phyloP scores from a whole-genome alignment of 2,113 vertebrate genomes.

The Epinephelus fuscoguttatus region DNA sequence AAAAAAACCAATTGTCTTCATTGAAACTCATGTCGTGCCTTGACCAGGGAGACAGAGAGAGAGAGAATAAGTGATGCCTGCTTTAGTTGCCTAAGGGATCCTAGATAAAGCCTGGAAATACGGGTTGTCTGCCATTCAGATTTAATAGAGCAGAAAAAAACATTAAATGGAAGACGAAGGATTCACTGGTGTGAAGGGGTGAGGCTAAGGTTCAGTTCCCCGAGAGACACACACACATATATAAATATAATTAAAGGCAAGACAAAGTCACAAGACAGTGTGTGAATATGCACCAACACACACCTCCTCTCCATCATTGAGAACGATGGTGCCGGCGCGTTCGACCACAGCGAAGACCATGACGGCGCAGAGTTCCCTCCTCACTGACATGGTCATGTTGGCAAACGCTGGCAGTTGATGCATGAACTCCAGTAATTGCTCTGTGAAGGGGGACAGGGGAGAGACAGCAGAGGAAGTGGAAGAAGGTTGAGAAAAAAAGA shows the following conservation, averaged over 20 bases:
- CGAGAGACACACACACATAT: constrained; percentile 4
- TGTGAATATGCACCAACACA: constrained; percentile 64
- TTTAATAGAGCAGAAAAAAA: constrained; percentile 80
- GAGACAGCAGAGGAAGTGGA: constrained; percentile 1
- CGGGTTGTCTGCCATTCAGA: constrained; percentile 56
- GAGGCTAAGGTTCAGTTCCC: constrained; percentile 35
- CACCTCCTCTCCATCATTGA: constrained; percentile 99
- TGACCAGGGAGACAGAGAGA: constrained; percentile 28
- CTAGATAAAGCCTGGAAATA: constrained; percentile 13
- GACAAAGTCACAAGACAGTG: constrained; percentile 20
- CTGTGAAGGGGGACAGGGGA: constrained; percentile 82
- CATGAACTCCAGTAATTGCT: constrained; percentile 99
- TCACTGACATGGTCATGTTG: constrained; percentile 99
- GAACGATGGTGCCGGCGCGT: constrained; percentile 95
- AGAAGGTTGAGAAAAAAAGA: constrained; percentile 28
- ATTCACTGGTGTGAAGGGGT: constrained; percentile 51
- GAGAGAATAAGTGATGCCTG: constrained; percentile 48
- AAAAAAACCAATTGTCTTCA: constrained; percentile 35
- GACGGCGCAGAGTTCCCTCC: constrained; percentile 97
- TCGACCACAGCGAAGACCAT: constrained; percentile 99
- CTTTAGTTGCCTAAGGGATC: constrained; percentile 57
- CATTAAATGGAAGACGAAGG: constrained; percentile 58
- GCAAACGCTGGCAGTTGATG: constrained; percentile 98
- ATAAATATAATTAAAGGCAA: constrained; percentile 2
- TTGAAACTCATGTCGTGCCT: constrained; percentile 42